phyloP scores from a whole-genome alignment of 2,797 vertebrate genomes.

The Peromyscus nudipes region DNA sequence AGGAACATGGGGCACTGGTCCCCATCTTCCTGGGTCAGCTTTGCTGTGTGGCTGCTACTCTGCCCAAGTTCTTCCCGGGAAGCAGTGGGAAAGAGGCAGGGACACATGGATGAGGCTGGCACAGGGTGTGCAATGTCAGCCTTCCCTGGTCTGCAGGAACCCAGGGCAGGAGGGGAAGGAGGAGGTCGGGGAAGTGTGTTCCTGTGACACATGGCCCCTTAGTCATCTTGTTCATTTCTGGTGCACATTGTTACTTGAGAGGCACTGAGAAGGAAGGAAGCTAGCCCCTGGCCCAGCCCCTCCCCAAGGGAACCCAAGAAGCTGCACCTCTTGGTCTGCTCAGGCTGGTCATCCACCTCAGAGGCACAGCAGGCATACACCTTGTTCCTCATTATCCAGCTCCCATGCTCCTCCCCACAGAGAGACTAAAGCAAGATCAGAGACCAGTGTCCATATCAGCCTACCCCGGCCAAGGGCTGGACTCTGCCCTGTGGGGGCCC shows the following conservation, averaged over 20 bases:
- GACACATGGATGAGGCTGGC: neutral
- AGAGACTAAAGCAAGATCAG: neutral
- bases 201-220: neutral
- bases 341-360: too few species aligned
- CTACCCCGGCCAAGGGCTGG: neutral
- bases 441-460: neutral
- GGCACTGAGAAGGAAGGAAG: neutral
- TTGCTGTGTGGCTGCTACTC: neutral
- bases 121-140: neutral
- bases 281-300: neutral
- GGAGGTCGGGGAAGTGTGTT: neutral
- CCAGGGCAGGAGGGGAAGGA: neutral
- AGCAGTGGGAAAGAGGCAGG: neutral
- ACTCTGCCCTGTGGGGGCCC: neutral
- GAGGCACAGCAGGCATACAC: neutral
- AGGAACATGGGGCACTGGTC: neutral
- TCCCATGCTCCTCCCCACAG: neutral
- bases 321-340: rapidly evolving
- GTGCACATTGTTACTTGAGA: rapidly evolving
- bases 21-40: neutral
- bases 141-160: neutral
- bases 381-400: neutral
- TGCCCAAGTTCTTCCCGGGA: too few species aligned
- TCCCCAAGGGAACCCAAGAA: neutral
- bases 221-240: neutral